Percentiles rank a stretch among this genome's conserved stretches.
phyloP scores from a whole-genome alignment of 2,113 vertebrate genomes.

The Elephantulus edwardii region DNA sequence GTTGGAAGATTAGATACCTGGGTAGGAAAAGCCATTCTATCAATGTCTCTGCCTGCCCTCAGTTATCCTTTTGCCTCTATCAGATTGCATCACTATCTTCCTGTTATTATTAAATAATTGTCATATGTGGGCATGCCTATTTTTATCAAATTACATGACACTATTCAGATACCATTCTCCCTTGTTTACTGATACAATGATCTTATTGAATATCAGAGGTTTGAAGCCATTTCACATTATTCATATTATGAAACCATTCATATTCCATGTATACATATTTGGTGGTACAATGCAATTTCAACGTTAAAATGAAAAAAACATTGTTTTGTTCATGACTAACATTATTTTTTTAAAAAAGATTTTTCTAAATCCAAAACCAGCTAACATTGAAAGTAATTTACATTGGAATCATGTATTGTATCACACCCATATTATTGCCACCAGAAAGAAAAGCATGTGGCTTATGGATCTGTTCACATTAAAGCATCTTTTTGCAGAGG shows the following conservation, averaged over 20 bases:
- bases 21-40: slow-evolving; percentile 62
- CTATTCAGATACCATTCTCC: not conserved
- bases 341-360: not conserved
- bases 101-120: not conserved
- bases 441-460: not conserved
- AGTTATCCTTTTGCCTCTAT: slow-evolving; percentile 36
- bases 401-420: not conserved
- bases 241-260: not conserved
- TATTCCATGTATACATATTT: not conserved
- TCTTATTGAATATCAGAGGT: not conserved
- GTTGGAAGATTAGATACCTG: slow-evolving; percentile 32
- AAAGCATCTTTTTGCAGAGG: slow-evolving; percentile 29
- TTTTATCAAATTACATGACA: slow-evolving; percentile 25
- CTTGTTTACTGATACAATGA: not conserved
- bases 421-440: not conserved
- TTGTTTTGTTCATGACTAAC: not conserved
- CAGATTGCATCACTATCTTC: slow-evolving; percentile 19
- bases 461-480: slow-evolving; percentile 22
- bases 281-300: not conserved
- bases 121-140: not conserved
- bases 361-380: not conserved
- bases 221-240: not conserved
- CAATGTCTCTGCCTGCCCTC: slow-evolving; percentile 47
- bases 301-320: slow-evolving; percentile 8
- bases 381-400: not conserved